Percentiles rank a stretch among this genome's conserved stretches.
Evolutionary conservation across 2,113 vertebrate genomes (phyloP).

Genomic region (Caranx melampygus): DNA sequence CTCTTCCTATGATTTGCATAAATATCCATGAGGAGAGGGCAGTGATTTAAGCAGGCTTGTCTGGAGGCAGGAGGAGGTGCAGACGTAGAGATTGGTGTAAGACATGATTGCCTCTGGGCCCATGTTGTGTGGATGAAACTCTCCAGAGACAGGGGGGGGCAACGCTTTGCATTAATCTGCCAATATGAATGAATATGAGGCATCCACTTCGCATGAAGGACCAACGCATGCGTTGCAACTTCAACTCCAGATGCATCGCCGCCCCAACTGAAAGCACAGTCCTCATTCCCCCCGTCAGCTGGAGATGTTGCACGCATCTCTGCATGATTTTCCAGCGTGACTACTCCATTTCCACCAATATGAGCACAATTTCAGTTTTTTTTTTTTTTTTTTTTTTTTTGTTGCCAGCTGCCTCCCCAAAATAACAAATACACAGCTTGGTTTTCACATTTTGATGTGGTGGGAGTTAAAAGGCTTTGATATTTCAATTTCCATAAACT

Average conservation of each 20-base stretch:
- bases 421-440: constrained; percentile 59
- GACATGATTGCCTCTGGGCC: constrained; percentile 71
- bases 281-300: constrained; percentile 19
- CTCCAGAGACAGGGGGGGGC: constrained; percentile 50
- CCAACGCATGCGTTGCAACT: constrained; percentile 21
- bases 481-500: constrained; percentile 80
- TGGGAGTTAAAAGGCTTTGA: constrained; percentile 74
- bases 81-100: constrained; percentile 56
- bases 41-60: constrained; percentile 69
- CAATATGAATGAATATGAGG: constrained; percentile 61
- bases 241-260: constrained; percentile 3
- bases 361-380: constrained; percentile 27
- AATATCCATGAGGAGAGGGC: constrained; percentile 56
- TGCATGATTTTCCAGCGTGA: background rate
- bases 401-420: constrained; percentile 18
- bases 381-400: too few species aligned
- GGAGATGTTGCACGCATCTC: constrained; percentile 11
- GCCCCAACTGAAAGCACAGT: constrained; percentile 3
- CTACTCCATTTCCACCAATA: constrained; percentile 13
- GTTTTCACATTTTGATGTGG: constrained; percentile 59
- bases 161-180: constrained; percentile 66
- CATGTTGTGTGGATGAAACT: constrained; percentile 50
- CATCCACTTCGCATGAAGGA: constrained; percentile 61
- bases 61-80: constrained; percentile 62
- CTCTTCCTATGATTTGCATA: constrained; percentile 70